Evolutionary conservation across 2,113 vertebrate species (phyloP).

Genomic region (Pipa parva): DNA sequence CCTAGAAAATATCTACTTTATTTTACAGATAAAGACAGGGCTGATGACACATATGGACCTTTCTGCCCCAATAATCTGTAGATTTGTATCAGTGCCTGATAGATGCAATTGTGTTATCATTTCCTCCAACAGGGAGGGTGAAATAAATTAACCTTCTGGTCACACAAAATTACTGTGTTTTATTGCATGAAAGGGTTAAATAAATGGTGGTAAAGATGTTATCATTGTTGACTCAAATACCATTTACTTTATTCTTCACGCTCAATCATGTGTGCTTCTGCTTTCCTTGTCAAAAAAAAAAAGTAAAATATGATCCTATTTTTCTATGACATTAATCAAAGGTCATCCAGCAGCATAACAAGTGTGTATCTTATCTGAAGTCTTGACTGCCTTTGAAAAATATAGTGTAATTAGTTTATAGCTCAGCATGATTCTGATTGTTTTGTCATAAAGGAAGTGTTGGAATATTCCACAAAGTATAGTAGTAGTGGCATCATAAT

Average conservation of each 20-base stretch:
- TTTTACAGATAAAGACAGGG: conserved; percentile 17
- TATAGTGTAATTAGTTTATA: not conserved
- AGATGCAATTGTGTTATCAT: conserved; percentile 5
- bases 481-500: not conserved
- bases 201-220: not conserved
- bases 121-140: not conserved
- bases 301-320: not conserved
- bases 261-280: too few relatives aligned
- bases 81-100: not conserved
- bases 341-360: not conserved
- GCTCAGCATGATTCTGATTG: not conserved
- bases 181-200: conserved; percentile 8
- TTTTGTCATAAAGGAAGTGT: not conserved
- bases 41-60: conserved; percentile 19
- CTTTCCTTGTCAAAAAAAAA: not conserved
- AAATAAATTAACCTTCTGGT: not conserved
- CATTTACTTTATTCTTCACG: too few relatives aligned
- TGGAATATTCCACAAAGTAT: not conserved
- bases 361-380: not conserved
- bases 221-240: not conserved
- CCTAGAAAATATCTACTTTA: conserved; percentile 15
- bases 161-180: not conserved
- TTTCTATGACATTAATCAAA: too few relatives aligned
- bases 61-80: conserved; percentile 28
- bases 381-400: not conserved